These are phyloP conservation scores for Botrylloides violaceus DNA, from an alignment of 23 tunicate species.

Conservation along the genomic window DNA sequence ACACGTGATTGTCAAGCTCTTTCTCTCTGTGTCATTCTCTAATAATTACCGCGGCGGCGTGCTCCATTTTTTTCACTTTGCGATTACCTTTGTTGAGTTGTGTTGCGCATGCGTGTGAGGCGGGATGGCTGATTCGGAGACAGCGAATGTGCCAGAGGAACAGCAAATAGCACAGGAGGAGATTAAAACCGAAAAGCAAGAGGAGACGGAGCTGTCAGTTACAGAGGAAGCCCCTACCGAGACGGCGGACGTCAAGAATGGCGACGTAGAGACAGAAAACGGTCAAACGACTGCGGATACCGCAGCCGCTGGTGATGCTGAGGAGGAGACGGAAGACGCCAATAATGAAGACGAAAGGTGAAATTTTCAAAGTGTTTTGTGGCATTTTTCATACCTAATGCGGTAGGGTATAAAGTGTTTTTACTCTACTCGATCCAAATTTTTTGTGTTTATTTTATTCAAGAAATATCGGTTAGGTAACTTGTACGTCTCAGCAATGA, in stretches of 20 bases:
- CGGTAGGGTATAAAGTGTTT: neutral
- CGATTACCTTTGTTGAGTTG: neutral
- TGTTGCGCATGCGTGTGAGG: neutral
- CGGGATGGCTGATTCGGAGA: neutral
- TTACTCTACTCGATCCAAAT: neutral
- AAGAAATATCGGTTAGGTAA: too few relatives aligned
- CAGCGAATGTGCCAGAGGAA: neutral
- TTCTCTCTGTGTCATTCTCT: too few relatives aligned
- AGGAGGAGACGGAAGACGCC: constrained; percentile 12
- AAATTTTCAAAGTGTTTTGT: neutral
- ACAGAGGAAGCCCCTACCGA: neutral
- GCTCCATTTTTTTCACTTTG: neutral
- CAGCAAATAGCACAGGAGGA: neutral
- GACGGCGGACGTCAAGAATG: constrained; percentile 12
- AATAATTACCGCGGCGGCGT: too few relatives aligned
- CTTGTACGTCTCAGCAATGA: constrained; percentile 54
- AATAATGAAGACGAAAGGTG: constrained; percentile 18
- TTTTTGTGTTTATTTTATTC: neutral
- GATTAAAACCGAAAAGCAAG: constrained; percentile 7
- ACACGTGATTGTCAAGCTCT: neutral
- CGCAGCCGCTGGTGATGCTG: constrained; percentile 1
- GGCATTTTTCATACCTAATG: too few relatives aligned
- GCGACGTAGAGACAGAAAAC: constrained; percentile 12
- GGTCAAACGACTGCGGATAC: constrained; percentile 17
- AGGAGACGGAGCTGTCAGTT: neutral